Base-by-base conservation (phyloP, 2,797 vertebrate genomes). In the Brachyrhaphis roseni region DNA sequence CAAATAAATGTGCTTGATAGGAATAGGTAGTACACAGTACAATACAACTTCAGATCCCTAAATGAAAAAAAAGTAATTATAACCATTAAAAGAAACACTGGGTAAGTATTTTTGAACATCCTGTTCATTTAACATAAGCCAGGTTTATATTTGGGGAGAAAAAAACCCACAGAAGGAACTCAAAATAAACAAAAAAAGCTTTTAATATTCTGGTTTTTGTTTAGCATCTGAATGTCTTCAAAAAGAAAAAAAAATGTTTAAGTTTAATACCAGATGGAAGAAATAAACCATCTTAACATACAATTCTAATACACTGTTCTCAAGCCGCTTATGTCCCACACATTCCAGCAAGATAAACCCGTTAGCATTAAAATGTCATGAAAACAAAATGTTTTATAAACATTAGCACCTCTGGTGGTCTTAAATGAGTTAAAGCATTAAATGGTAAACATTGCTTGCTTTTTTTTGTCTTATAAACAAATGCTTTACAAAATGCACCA, bases 381-480 rank as follows among this genome's bases (percentile, higher is more conserved):
- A 28, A 28, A 71, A 71, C 41, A 71, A 39, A 41, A 34, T 20
- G 8, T 43, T 43, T 70, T 13, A 68, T 23, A 10, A 26, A 71
- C 68, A 71, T 3, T 16, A 46, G 41, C 41, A 46, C 73, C 53
- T 51, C 46, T 23, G 16, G 72, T 23, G 3, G 39, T 39, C 20
- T 23, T 23, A 15, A 12, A 74, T 23, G 13, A 41, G 49, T 74
- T n/a, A 55, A 57, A 53, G 26, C 10, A 74, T 8, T 39, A 13
- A 55, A 74, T 6, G 45, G 41, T 45, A 45, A 71, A 28, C 12
- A 46, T 16, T 15, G 26, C 11, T 28, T 23, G 6, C 18, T 23
- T 26, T 49, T 3, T 86, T 88, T 82, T 86, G 31, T 85, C 28
- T 84, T 64, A 85, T 51, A 83, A 82, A 77, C 59, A 79, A 3